Evolutionary conservation across 2,888 invertebrate species (phyloP), one percentile per base, ranked within the genome.

Genomic region (Cyaniris semiargus): DNA sequence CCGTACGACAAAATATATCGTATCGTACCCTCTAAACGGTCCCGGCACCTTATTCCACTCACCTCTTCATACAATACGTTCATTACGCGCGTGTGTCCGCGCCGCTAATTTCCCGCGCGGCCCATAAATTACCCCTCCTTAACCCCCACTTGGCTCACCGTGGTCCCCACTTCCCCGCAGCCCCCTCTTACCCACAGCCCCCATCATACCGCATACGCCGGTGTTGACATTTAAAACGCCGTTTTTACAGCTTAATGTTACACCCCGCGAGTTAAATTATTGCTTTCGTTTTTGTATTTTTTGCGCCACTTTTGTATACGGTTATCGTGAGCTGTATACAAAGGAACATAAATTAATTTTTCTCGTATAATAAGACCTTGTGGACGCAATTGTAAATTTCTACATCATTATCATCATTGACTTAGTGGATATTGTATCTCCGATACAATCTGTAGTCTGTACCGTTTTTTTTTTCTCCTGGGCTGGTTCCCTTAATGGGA

Each of bases 21-120:
- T 31, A 27, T 66, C 66, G 27, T 66, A 31, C 3, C 27, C 15
- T 1, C 27, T 66, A 18, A 31, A 66, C 7, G 0, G 5, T 27
- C 27, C 2, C 31, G 0, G 23, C 23, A 18, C 44, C 74, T 74
- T 74, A 74, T 53, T 74, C 72, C 72, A 44, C 74, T 53, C 74
- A 74, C 74, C 74, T 79, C 78, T 78, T 79, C 79, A 78, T 78
- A 81, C 83, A 82, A 80, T 81, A 80, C 80, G 79, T 82, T 83
- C 82, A 83, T 83, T 82, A 82, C 80, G 80, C 80, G 80, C 78
- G 78, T 77, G 79, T 80, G 81, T 81, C 80, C 80, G 80, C 79
- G 80, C 76, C 81, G 81, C 81, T 85, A 85, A 85, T 85, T 85
- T 85, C 85, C 85, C 85, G 83, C 81, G 81, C 79, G 84, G 81